Conservation (phyloP, 2,888 invertebrate species). For the Nemoura dubitans region DNA sequence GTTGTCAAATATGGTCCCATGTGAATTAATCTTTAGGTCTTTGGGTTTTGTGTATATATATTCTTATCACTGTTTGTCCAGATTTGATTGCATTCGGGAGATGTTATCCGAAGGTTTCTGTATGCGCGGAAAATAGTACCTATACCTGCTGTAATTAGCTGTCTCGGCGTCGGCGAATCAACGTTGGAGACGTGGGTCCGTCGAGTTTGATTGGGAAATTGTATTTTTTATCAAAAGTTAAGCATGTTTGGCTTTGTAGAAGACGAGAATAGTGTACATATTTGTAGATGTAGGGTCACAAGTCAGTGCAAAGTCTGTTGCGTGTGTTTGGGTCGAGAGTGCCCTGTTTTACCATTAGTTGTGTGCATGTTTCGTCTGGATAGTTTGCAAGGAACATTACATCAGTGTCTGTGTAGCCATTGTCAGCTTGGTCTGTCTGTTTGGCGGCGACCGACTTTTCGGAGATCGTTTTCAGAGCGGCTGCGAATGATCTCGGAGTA, state of each 20-base stretch:
- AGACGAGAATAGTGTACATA: not conserved
- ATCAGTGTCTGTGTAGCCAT: not conserved
- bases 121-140: not conserved
- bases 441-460: not conserved
- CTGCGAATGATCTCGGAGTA: not conserved
- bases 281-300: not conserved
- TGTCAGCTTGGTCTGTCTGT: not conserved
- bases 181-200: not conserved
- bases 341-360: not conserved
- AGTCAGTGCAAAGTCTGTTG: not conserved
- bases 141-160: not conserved
- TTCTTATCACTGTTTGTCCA: no score
- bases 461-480: not conserved
- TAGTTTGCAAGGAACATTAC: not conserved
- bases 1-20: no score
- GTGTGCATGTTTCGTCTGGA: not conserved
- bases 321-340: not conserved
- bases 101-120: no score
- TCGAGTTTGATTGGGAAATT: not conserved
- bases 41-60: no score
- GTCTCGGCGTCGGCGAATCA: not conserved
- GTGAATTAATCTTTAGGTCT: no score
- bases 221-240: not conserved
- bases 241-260: not conserved
- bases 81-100: no score